Percentiles rank a stretch among this genome's conserved stretches.
Evolutionary conservation across 2,797 vertebrate genomes (phyloP).

Genomic region (Oceanodroma leucorhoa): DNA sequence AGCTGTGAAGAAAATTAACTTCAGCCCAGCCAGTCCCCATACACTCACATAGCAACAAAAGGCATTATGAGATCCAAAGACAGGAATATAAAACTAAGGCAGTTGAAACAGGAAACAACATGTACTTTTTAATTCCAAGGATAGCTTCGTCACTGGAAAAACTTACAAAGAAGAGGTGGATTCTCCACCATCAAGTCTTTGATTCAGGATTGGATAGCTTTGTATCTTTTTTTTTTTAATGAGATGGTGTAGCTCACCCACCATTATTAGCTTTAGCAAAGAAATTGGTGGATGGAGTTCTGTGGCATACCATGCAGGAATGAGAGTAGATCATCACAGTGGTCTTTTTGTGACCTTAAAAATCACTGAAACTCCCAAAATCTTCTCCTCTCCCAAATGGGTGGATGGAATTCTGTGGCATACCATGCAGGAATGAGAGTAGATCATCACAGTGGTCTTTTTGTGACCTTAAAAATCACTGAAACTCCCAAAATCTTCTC

Average conservation of each 20-base stretch:
- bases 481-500: not conserved
- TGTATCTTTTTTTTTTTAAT: not conserved
- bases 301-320: not conserved
- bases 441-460: not conserved
- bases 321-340: not conserved
- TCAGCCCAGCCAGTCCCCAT: not conserved
- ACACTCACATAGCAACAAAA: not conserved
- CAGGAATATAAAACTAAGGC: not conserved
- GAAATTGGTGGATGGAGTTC: not conserved
- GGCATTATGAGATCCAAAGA: not conserved
- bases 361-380: not conserved
- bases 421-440: not conserved
- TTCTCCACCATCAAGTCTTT: not conserved
- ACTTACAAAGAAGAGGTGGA: not conserved
- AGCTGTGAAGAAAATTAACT: not conserved
- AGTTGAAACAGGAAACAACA: not conserved
- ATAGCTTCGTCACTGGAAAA: not conserved
- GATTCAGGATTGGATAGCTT: not conserved
- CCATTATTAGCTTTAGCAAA: not conserved
- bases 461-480: not conserved
- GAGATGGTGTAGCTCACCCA: not conserved
- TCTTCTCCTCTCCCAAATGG: not conserved
- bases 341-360: not conserved
- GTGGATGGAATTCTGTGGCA: not conserved
- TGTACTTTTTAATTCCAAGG: not conserved